Base-by-base conservation (phyloP, 1,140 invertebrate species). In the Procambarus clarkii region DNA sequence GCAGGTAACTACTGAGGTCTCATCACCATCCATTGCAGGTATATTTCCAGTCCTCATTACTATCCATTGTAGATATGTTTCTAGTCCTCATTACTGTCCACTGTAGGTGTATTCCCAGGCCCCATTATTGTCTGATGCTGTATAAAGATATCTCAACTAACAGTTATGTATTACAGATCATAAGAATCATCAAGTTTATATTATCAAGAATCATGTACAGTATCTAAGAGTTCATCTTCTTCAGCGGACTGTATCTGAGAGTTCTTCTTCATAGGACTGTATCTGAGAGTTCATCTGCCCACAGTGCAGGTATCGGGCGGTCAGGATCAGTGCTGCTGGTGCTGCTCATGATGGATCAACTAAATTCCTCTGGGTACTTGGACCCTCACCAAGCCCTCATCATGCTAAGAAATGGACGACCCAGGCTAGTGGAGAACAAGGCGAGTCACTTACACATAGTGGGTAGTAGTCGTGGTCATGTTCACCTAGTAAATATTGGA, bases 391-490 rank as follows among this genome's bases (percentile, higher is more conserved):
- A 46, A 15, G 74, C 69, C 11, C 85, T 87, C 5, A n/a, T 45
- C 8, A 7, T 13, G 13, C 85, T 87, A 45, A 24, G 69, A 7
- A n/a, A 87, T 7, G 45, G 85, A 24, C 85, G 85, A n/a, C n/a
- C 74, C 0, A 58, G 85, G 34, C 85, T 87, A 44, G 85, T 87
- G 71, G 85, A 87, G 44, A 87, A 87, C n/a, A 34, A n/a, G 24
- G 69, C 34, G 21, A 74, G 69, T 74, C n/a, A 9, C 5, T 8
- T 54, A 9, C 50, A 54, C 13, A 8, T 54, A 54, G 50, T 54
- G 50, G 50, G 50, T 54, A 13, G 13, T 9, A 13, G 50, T 9
- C 54, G 7, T 34, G 34, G 34, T 34, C n/a, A 9, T 8, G 50
- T 54, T 54, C 50, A 54, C 13, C 50, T 54, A 54, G 50, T 54